Evolutionary conservation across 2,888 invertebrate species (phyloP).

Genomic region (Mimumesa dahlbomi): DNA sequence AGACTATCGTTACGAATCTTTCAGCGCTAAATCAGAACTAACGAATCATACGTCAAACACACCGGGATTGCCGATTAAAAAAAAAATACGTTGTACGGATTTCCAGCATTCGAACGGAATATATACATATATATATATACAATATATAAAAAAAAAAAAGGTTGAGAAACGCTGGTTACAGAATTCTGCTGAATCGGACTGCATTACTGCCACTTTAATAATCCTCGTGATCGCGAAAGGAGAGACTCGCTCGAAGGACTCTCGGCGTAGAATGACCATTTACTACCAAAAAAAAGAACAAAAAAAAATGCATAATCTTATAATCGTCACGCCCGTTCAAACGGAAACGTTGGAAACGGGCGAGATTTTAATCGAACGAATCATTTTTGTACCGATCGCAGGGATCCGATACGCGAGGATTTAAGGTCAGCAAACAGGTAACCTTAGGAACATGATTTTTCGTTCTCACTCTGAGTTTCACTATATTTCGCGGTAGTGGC

Average conservation of each 20-base stretch:
- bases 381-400: constrained; percentile 61
- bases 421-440: constrained; percentile 28
- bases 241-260: constrained; percentile 70
- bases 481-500: too few species aligned
- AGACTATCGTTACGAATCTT: too few species aligned
- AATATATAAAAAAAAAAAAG: too few species aligned
- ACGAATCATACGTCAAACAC: too few species aligned
- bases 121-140: too few species aligned
- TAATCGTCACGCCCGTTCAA: constrained; percentile 61
- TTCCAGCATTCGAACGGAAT: too few species aligned
- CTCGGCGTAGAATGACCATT: constrained; percentile 76
- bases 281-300: too few species aligned
- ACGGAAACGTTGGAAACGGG: constrained; percentile 38
- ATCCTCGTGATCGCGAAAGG: constrained; percentile 59
- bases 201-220: constrained; percentile 72
- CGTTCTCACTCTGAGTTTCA: too few species aligned
- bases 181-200: constrained; percentile 61
- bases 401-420: constrained; percentile 42
- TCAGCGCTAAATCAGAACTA: too few species aligned
- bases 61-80: too few species aligned
- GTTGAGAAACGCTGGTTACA: constrained; percentile 56
- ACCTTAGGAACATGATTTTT: too few species aligned
- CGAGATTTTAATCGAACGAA: constrained; percentile 55
- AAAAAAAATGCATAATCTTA: constrained; percentile 66
- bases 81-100: too few species aligned